These are phyloP conservation scores for Scolopax bukidnonensis DNA, from an alignment of 2,797 vertebrate genomes.

Conservation along the genomic window DNA sequence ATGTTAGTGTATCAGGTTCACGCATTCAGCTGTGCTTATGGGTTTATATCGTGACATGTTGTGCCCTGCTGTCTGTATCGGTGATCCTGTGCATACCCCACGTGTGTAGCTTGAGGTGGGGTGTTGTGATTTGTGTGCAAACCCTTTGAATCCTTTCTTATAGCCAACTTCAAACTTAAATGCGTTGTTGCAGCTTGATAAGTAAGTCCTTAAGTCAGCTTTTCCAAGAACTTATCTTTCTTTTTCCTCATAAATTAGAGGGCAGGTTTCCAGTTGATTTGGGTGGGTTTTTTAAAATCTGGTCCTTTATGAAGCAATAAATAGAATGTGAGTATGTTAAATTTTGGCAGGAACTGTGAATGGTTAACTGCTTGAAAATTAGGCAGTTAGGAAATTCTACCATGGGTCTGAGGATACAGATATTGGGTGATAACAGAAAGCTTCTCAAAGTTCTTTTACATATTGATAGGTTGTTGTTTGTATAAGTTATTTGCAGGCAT, in stretches of 20 bases:
- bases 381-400: background rate
- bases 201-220: background rate
- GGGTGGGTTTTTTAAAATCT: background rate
- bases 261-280: background rate
- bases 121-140: background rate
- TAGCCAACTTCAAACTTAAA: background rate
- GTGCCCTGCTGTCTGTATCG: rapidly evolving
- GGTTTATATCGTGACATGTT: background rate
- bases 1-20: background rate
- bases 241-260: background rate
- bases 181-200: background rate
- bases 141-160: background rate
- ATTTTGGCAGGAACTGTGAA: background rate
- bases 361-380: background rate
- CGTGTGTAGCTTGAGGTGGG: background rate
- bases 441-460: background rate
- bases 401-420: background rate
- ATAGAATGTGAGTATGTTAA: background rate
- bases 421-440: background rate
- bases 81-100: background rate
- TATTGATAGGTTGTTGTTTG: background rate
- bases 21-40: background rate
- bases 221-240: background rate
- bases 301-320: background rate
- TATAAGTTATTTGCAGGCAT: background rate